Base-by-base conservation (phyloP, 2,888 invertebrate genomes). In the Sympetrum striolatum region DNA sequence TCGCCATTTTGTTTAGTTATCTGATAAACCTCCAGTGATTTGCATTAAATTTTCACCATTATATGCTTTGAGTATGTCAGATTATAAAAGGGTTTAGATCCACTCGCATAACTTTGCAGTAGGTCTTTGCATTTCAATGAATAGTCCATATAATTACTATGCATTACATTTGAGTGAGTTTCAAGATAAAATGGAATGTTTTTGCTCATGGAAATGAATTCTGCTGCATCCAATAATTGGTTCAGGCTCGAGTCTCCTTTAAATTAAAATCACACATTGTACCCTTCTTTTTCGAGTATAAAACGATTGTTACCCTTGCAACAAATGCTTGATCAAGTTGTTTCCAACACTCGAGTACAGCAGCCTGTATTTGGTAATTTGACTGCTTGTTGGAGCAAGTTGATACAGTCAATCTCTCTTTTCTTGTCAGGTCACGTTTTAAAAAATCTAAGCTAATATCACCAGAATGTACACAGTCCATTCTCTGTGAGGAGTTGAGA, bases 381-480 rank as follows among this genome's bases (percentile, higher is more conserved):
- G 60, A 60, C 37, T 86, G 60, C 37, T 37, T n/a, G 37, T 18
- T 86, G 15, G 37, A 37, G 37, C 58, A 35, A 86, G 82, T 60
- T 60, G 35, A 37, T 86, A 60, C 86, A 86, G 86, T 60, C 86
- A 37, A 86, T 64, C 86, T 60, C 86, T 86, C 86, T 86, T 60
- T 35, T 86, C 60, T 31, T 37, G 37, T 86, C 86, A 86, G 86
- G 86, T 86, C 86, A 86, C 86, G 37, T 86, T 82, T 31, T 53
- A 82, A 86, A 86, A 86, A 58, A 60, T 37, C 86, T 86, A 86
- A 35, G 60, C 86, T 86, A 86, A 86, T 86, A 86, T 86, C 86
- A 86, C 86, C 86, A 86, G 37, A 86, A 64, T 60, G 60, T 64
- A 86, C 86, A 86, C 39, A 60, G 86, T 64, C 35, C 86, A 86